Conservation (phyloP, 2,797 vertebrate species). For the Mormyrops boulengeri region DNA sequence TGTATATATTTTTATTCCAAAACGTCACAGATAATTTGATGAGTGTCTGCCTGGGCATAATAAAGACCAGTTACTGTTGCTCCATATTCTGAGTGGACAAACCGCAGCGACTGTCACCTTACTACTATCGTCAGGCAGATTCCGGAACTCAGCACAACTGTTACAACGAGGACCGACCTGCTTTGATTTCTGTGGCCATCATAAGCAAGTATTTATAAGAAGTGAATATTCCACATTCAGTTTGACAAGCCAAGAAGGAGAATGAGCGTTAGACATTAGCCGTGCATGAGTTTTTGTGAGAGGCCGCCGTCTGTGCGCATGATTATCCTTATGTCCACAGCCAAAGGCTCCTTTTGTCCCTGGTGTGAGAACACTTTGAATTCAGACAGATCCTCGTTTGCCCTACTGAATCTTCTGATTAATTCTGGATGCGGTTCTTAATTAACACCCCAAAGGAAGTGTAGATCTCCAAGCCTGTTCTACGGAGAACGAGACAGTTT, state of each 20-base stretch:
- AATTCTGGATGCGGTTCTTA: conserved; percentile 96
- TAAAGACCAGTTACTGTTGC: background rate
- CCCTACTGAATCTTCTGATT: conserved; percentile 98
- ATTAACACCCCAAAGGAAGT: conserved; percentile 98
- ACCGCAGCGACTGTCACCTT: background rate
- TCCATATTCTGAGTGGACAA: background rate
- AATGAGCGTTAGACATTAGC: conserved; percentile 96
- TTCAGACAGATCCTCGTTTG: conserved; percentile 96
- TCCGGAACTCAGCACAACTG: background rate
- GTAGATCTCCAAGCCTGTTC: conserved; percentile 79
- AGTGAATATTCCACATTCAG: conserved; percentile 69
- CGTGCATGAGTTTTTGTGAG: conserved; percentile 99
- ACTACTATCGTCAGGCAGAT: background rate
- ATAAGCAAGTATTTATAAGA: conserved; percentile 74
- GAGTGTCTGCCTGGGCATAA: background rate
- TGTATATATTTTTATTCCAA: background rate
- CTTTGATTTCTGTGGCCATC: conserved; percentile 72
- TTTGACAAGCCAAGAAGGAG: conserved; percentile 99
- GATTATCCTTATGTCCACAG: conserved; percentile 82
- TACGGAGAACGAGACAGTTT: conserved; percentile 68
- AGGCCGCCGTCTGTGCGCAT: conserved; percentile 85
- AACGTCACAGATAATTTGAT: background rate
- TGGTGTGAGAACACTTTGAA: conserved; percentile 73
- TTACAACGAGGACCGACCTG: conserved; percentile 59
- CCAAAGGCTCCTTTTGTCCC: conserved; percentile 83